Evolutionary conservation across 2,888 invertebrate species (phyloP), one percentile per base, ranked within the genome.

Genomic region (Apantesis nais): DNA sequence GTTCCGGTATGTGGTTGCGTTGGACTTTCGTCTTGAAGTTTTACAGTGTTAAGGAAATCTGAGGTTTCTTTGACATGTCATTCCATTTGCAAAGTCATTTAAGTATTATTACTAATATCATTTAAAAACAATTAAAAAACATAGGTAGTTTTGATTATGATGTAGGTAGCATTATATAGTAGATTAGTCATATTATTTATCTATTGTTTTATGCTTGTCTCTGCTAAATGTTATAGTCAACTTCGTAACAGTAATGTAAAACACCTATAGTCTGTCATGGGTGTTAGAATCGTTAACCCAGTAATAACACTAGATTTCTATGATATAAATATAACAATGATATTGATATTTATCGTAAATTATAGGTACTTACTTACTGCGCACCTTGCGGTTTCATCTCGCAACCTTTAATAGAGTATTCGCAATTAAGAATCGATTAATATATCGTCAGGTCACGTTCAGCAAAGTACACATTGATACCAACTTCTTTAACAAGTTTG

Each of bases 381-480:
- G 89, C 85, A 87, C 82, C 86, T 88, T 86, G 88, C 88, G 82
- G 86, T 90, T 89, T 90, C 92, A 94, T 93, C 93, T 92, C 83
- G 84, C 86, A 85, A 84, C 81, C 83, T 87, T 86, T 91, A 93
- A 92, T 93, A 84, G 86, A 83, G 83, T 89, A 90, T 94, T 94
- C 78, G 94, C 93, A 93, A 94, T 95, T 95, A 95, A 95, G 90
- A 94, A 94, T 85, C 94, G 83, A 94, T 95, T 94, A 93, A 88
- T 89, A 78, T 75, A 82, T 84, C 83, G 79, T 86, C 83, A 81
- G 86, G 91, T 93, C 92, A 93, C 93, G 92, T 93, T 93, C 87
- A 90, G 89, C 86, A 90, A 92, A 92, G 88, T 89, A 86, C 75
- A 80, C 78, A 81, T 58, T 79, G 90, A 92, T 90, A 89, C 89